Percentiles rank a stretch among this genome's conserved stretches.
Conservation (phyloP, 2,797 vertebrate species). For the Eulemur coronatus region DNA sequence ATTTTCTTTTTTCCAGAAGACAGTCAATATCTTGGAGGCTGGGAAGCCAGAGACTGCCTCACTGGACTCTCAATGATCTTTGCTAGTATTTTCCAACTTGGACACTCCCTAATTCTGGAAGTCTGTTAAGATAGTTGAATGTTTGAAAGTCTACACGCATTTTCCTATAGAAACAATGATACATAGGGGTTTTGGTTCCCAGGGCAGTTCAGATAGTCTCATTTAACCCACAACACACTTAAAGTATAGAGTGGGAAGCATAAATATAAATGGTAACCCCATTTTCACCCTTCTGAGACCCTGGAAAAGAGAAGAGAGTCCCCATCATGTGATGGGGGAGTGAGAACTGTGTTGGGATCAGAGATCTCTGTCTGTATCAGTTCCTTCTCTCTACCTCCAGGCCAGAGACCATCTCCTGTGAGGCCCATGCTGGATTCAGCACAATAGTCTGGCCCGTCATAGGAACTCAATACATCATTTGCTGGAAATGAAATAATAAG, state of each 20-base stretch:
- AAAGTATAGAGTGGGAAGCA: background rate
- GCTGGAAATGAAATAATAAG: background rate
- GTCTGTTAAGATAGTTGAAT: background rate
- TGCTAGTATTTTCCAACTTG: background rate
- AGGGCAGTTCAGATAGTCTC: background rate
- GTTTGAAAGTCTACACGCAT: background rate
- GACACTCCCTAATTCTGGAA: background rate
- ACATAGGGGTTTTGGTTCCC: background rate
- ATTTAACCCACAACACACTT: background rate
- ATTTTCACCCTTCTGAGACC: background rate
- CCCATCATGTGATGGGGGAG: background rate
- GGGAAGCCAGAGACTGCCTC: background rate
- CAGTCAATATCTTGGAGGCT: background rate
- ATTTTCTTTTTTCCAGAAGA: background rate
- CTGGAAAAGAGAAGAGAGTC: background rate
- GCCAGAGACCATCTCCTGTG: background rate
- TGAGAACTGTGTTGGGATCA: background rate
- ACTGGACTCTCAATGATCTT: background rate
- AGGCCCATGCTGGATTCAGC: background rate
- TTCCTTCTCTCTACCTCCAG: background rate
- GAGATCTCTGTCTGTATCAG: background rate
- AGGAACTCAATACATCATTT: background rate
- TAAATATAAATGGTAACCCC: background rate
- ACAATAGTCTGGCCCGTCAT: background rate
- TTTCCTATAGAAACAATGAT: slow-evolving; percentile 34